These are phyloP conservation scores for Takifugu rubripes DNA, from an alignment of 2,797 vertebrate genomes.

Conservation along the genomic window DNA sequence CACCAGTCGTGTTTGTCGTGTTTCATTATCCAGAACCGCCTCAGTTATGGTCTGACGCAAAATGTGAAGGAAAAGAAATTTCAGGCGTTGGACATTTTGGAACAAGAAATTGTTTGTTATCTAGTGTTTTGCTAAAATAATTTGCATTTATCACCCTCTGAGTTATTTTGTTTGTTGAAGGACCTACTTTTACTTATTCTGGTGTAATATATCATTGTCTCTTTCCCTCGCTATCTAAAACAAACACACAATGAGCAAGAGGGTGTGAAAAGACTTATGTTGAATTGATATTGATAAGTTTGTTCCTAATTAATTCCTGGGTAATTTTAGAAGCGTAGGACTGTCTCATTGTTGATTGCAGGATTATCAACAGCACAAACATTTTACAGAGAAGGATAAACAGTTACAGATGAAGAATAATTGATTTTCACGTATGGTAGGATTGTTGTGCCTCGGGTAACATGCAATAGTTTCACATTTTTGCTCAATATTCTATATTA, in stretches of 20 bases:
- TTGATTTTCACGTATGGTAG: constrained; percentile 11
- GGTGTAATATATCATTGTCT: constrained; percentile 34
- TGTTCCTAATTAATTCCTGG: too few species aligned
- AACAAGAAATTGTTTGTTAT: constrained; percentile 20
- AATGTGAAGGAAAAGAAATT: constrained; percentile 9
- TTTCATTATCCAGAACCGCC: neutral
- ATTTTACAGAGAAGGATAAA: constrained; percentile 34
- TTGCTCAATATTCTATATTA: constrained; percentile 13
- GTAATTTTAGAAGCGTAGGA: constrained; percentile 34
- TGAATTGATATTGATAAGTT: neutral
- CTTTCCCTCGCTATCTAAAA: constrained; percentile 33
- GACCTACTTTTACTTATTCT: constrained; percentile 33
- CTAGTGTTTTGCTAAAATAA: constrained; percentile 23
- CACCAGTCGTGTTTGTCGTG: constrained; percentile 25
- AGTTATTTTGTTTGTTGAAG: constrained; percentile 27
- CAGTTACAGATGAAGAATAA: neutral
- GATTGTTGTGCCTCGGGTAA: constrained; percentile 44
- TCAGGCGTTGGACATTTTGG: constrained; percentile 15
- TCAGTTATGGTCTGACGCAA: neutral
- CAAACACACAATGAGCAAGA: constrained; percentile 43
- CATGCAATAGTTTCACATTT: constrained; percentile 8
- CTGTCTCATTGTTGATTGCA: constrained; percentile 22
- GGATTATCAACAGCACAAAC: constrained; percentile 37
- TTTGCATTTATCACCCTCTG: constrained; percentile 35
- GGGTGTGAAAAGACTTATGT: constrained; percentile 28